Evolutionary conservation across 2,797 vertebrate genomes (phyloP).

Genomic region (Rhinella marina): DNA sequence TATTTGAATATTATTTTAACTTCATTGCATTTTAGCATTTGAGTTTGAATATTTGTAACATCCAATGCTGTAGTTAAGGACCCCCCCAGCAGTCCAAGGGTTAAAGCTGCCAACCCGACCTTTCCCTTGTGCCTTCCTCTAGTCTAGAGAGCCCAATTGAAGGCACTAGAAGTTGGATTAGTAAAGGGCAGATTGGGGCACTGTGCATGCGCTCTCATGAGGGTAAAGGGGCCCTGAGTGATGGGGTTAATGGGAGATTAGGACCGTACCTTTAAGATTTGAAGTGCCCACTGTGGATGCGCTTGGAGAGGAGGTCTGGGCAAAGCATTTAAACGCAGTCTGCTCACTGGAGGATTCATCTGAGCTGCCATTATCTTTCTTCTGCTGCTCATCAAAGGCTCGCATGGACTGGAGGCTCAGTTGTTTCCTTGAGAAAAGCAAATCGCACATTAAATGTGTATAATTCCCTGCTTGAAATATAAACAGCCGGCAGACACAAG

Average conservation of each 20-base stretch:
- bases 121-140: neutral
- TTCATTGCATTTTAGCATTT: neutral
- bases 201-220: neutral
- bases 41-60: neutral
- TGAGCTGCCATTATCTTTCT: constrained; percentile 90
- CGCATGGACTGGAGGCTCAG: constrained; percentile 95
- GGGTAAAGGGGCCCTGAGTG: neutral
- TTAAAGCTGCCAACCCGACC: neutral
- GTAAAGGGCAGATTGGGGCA: constrained; percentile 1
- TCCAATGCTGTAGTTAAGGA: neutral
- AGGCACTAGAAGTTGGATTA: constrained; percentile 34
- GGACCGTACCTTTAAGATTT: constrained; percentile 88
- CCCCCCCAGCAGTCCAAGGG: neutral
- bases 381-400: constrained; percentile 93
- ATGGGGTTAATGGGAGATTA: constrained; percentile 30
- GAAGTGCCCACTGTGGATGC: constrained; percentile 88
- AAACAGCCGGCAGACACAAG: constrained; percentile 46
- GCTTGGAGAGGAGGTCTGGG: constrained; percentile 87
- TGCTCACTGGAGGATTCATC: constrained; percentile 97
- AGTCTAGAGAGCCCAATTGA: neutral
- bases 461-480: constrained; percentile 33
- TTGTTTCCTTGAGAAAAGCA: constrained; percentile 84
- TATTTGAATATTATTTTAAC: neutral
- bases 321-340: constrained; percentile 88
- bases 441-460: constrained; percentile 48